Conservation (phyloP, 2,113 vertebrate species). For the Zingel zingel region DNA sequence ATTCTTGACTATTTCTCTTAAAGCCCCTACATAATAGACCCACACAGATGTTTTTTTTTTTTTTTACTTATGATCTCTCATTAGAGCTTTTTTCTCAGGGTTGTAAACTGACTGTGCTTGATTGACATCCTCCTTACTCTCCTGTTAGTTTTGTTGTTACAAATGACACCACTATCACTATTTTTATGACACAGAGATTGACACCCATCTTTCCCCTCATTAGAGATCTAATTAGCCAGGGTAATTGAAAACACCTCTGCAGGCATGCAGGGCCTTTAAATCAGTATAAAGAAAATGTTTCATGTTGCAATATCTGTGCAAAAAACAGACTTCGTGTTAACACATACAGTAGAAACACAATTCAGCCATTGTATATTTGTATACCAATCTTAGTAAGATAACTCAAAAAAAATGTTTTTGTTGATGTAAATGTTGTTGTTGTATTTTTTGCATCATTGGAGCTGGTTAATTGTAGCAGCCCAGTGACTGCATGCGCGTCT, state of each 20-base stretch:
- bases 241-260: neutral
- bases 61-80: neutral
- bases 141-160: neutral
- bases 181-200: neutral
- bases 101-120: neutral
- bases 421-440: neutral
- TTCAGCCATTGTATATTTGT: neutral
- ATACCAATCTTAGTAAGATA: neutral
- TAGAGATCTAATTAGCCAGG: neutral
- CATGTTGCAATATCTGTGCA: neutral
- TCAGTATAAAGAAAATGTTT: neutral
- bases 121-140: neutral
- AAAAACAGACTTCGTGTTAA: neutral
- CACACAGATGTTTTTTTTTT: neutral
- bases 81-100: neutral
- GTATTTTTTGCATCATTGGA: neutral
- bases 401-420: neutral
- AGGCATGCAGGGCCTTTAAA: neutral
- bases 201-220: neutral
- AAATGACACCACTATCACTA: neutral
- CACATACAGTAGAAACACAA: too few species aligned
- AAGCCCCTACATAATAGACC: neutral
- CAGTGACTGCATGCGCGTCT: constrained; percentile 24
- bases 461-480: neutral
- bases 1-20: neutral